A percentile compares a stretch with the other conserved stretches of the same genome.
These are phyloP conservation scores for Psilopsiagon aymara DNA, from an alignment of 2,113 vertebrate genomes.

Conservation along the genomic window DNA sequence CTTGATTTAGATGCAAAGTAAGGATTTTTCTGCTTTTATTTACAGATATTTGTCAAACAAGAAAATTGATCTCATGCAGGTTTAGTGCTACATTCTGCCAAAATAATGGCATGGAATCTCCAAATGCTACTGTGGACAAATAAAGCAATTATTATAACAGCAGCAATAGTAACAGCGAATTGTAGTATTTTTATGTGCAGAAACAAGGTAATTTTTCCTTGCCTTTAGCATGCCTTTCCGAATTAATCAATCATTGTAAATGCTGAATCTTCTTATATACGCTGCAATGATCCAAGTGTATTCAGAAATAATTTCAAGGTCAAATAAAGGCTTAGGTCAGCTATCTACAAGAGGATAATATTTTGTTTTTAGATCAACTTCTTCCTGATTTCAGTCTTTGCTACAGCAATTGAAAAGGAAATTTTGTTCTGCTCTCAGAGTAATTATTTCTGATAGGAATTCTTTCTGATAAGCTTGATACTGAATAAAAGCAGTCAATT, in stretches of 20 bases:
- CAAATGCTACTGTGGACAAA: neutral
- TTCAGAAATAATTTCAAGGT: neutral
- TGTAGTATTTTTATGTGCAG: neutral
- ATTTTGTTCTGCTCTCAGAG: neutral
- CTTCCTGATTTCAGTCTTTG: neutral
- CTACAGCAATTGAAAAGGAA: neutral
- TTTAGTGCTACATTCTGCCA: neutral
- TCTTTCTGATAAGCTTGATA: neutral
- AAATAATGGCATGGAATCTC: neutral
- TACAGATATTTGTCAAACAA: neutral
- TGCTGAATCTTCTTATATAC: neutral
- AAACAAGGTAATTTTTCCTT: neutral
- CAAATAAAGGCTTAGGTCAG: neutral
- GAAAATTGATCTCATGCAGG: neutral
- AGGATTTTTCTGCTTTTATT: neutral
- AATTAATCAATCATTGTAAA: neutral
- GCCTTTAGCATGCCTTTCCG: neutral
- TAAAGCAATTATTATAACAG: neutral
- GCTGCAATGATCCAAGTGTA: neutral
- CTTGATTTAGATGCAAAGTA: neutral
- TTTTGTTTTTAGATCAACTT: neutral
- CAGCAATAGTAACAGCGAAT: neutral
- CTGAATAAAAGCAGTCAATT: neutral
- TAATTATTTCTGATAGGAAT: neutral
- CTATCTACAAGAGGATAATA: neutral